These are phyloP conservation scores for Oryzias sinensis DNA, from an alignment of 2,797 vertebrate genomes.

Conservation along the genomic window DNA sequence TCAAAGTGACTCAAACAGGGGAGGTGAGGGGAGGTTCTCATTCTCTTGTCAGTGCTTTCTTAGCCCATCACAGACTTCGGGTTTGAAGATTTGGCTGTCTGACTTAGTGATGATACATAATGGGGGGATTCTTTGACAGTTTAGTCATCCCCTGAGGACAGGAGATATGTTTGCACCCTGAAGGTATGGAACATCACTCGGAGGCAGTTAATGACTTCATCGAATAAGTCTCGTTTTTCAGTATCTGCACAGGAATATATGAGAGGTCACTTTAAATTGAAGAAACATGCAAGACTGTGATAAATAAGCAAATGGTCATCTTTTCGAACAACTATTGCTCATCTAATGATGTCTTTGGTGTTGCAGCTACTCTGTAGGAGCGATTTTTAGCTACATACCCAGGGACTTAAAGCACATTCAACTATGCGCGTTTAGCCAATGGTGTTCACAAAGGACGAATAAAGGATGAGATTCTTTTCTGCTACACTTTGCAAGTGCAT, in stretches of 20 bases:
- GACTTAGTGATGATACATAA: slow-evolving; percentile 69
- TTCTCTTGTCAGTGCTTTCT: slow-evolving; percentile 72
- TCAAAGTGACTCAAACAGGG: slow-evolving; percentile 71
- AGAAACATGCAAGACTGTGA: slow-evolving; percentile 8
- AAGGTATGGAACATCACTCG: slow-evolving; percentile 34
- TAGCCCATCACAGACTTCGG: slow-evolving; percentile 63
- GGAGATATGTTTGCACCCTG: slow-evolving; percentile 42
- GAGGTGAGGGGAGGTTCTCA: slow-evolving; percentile 19
- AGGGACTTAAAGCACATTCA: too few species aligned
- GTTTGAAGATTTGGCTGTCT: slow-evolving; percentile 68
- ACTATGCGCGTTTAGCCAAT: too few species aligned
- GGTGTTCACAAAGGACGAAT: too few species aligned
- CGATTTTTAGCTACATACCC: too few species aligned
- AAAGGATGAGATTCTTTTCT: too few species aligned
- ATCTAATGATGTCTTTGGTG: slow-evolving; percentile 4
- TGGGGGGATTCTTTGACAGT: slow-evolving; percentile 58
- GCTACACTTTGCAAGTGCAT: too few species aligned
- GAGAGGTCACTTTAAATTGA: slow-evolving; percentile 29
- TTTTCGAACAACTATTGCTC: slow-evolving; percentile 13
- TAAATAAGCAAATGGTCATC: slow-evolving; percentile 5
- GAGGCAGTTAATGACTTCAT: slow-evolving; percentile 39
- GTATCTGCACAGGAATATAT: slow-evolving; percentile 14
- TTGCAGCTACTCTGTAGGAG: too few species aligned
- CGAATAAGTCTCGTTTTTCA: slow-evolving; percentile 7
- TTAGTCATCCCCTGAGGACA: slow-evolving; percentile 45